These are phyloP conservation scores for Brachionus paranguensis DNA, from an alignment of 1,140 invertebrate genomes.

Conservation along the genomic window DNA sequence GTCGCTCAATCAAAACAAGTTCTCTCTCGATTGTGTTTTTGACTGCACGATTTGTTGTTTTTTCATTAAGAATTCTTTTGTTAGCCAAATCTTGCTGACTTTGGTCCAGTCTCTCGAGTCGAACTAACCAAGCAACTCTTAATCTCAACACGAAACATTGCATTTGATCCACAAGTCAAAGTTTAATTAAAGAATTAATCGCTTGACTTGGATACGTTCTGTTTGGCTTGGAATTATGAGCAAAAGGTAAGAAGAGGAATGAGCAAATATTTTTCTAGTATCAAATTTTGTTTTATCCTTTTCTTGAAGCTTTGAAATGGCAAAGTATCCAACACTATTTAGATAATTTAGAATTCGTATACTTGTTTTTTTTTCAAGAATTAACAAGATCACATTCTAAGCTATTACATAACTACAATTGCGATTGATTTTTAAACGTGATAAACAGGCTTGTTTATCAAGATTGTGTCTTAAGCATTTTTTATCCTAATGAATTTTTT, in stretches of 20 bases:
- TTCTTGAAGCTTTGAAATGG: background rate
- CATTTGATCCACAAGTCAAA: background rate
- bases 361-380: background rate
- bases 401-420: background rate
- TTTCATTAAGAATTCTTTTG: background rate
- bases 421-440: background rate
- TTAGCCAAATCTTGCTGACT: background rate
- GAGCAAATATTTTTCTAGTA: slow-evolving; percentile 27
- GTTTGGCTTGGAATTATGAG: background rate
- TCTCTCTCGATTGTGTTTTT: background rate
- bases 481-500: background rate
- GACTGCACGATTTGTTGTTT: background rate
- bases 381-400: slow-evolving; percentile 4
- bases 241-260: background rate
- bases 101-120: background rate
- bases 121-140: background rate
- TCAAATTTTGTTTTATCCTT: slow-evolving; percentile 19
- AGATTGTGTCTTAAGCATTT: background rate
- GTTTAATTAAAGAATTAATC: background rate
- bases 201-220: background rate
- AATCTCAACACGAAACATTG: background rate
- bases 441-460: slow-evolving; percentile 1
- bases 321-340: background rate
- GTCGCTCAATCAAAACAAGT: background rate
- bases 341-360: background rate